Evolutionary conservation across 2,888 invertebrate genomes (phyloP), one percentile per base, ranked within the genome.

Genomic region (Eristalis intricaria): DNA sequence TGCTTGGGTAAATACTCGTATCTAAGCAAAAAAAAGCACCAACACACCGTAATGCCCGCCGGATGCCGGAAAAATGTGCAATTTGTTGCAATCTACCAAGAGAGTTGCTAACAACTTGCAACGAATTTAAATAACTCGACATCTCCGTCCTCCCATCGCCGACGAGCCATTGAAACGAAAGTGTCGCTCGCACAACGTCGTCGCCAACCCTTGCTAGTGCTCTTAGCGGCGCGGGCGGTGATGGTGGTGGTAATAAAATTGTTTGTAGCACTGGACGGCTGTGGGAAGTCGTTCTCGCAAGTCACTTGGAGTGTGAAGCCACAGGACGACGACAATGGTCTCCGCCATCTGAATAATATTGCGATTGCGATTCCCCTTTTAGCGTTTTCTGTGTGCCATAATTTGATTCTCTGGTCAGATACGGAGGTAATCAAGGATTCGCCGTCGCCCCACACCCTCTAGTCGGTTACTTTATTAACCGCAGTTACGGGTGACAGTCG

Each of bases 351-450:
- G 40, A 70, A n/a, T 19, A 26, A 43, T 11, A 60, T 50, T 50
- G 13, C 13, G 26, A 60, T 50, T 50, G 13, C 13, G 26, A 63
- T 77, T 63, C 69, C 63, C 56, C 26, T 35, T 43, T 13, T 19
- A 19, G 50, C 35, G 13, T 10, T 15, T 22, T 19, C 15, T 68
- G 15, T 68, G n/a, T 60, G 43, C 50, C 65, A 66, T 79, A 79
- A 79, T 79, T 79, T 79, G 80, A 80, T 80, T 80, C 23, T 29
- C 50, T 56, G 35, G 15, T 35, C 35, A 80, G 80, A 80, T 80
- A 73, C 61, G 66, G 50, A 73, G 68, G 35, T 68, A 80, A 80
- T 80, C 80, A 74, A 63, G 73, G 66, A 73, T 68, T 80, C 68
- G 26, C 63, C 61, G 58, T 35, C 26, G 66, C 26, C 8, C 15